A percentile compares a stretch with the other conserved stretches of the same genome.
Evolutionary conservation across 2,113 vertebrate species (phyloP).

Genomic region (Bubalus kerabau): DNA sequence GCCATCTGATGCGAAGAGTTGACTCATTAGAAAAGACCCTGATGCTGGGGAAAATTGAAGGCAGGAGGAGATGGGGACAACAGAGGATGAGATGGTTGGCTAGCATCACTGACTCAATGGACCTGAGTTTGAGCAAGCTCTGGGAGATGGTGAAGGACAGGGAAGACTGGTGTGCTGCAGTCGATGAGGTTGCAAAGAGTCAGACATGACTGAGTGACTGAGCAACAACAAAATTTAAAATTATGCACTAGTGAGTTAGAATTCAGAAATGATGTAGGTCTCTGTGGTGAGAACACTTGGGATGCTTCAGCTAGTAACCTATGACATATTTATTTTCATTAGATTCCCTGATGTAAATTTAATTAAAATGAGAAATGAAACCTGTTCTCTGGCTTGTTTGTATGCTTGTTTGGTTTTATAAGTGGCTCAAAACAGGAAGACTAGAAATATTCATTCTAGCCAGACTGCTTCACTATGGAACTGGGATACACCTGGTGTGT

Average conservation of each 20-base stretch:
- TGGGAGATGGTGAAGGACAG: not conserved
- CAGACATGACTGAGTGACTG: not conserved
- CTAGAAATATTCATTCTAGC: not conserved
- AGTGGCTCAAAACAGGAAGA: not conserved
- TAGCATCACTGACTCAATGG: not conserved
- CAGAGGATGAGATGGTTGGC: not conserved
- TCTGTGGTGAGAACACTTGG: not conserved
- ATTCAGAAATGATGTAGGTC: not conserved
- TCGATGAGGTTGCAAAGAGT: not conserved
- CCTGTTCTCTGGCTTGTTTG: not conserved
- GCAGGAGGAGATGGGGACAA: not conserved
- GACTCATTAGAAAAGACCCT: not conserved
- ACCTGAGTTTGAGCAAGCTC: not conserved
- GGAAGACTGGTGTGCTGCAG: not conserved
- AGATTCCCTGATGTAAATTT: not conserved
- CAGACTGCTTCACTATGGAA: not conserved
- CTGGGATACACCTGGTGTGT: not conserved
- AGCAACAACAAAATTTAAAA: not conserved
- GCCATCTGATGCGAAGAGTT: not conserved
- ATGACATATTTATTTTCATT: not conserved
- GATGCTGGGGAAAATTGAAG: not conserved
- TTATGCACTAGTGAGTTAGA: not conserved
- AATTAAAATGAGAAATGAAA: constrained; percentile 4
- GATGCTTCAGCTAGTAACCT: not conserved
- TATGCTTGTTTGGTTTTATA: not conserved